Conservation (phyloP, 2,797 vertebrate genomes). For the Staurois parvus region DNA sequence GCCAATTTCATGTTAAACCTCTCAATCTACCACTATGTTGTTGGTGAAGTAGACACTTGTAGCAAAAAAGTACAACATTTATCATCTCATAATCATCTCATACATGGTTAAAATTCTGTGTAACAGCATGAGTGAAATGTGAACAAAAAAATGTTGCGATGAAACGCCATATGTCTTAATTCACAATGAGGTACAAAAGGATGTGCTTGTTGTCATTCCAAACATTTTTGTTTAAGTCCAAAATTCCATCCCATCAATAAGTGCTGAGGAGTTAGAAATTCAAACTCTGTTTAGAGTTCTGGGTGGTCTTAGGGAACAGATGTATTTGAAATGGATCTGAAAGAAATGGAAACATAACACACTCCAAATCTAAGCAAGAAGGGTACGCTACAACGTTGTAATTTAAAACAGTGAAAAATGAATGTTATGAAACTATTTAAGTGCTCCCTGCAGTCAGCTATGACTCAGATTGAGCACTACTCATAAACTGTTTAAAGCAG, state of each 20-base stretch:
- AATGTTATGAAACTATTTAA: constrained; percentile 22
- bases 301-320: constrained; percentile 53
- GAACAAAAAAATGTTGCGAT: too few species aligned
- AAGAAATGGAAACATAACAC: constrained; percentile 31
- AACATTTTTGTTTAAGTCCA: constrained; percentile 25
- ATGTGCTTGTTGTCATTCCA: constrained; percentile 19
- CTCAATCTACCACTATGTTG: too few species aligned
- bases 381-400: constrained; percentile 16
- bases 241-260: constrained; percentile 50
- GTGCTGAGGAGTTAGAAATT: constrained; percentile 26
- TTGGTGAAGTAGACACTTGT: too few species aligned
- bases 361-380: constrained; percentile 39
- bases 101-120: too few species aligned
- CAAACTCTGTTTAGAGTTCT: constrained; percentile 35
- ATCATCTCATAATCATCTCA: too few species aligned
- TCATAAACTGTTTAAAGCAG: too few species aligned
- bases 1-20: too few species aligned
- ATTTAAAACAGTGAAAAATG: constrained; percentile 20
- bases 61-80: too few species aligned
- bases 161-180: background rate
- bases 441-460: background rate
- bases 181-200: background rate
- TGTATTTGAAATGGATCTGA: constrained; percentile 21
- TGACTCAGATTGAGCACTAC: background rate
- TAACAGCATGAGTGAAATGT: too few species aligned